Conservation (phyloP, 2,113 vertebrate genomes). For the Antigone vipio region DNA sequence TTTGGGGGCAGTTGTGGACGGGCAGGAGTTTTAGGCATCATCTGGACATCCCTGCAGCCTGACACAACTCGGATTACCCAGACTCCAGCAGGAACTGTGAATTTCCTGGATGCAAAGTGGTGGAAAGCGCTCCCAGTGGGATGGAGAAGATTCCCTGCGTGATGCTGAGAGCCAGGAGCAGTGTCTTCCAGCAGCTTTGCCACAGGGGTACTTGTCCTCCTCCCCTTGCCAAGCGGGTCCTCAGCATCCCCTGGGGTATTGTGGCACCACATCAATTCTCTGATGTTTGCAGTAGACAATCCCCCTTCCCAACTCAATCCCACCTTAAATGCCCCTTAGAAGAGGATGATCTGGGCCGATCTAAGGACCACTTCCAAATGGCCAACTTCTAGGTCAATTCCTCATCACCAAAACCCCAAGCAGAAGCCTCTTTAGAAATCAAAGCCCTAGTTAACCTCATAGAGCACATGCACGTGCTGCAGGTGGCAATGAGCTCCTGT, state of each 20-base stretch:
- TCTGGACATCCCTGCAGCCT: neutral
- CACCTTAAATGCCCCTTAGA: neutral
- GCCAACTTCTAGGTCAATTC: neutral
- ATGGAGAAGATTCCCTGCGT: neutral
- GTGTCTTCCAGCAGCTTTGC: neutral
- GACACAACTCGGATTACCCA: neutral
- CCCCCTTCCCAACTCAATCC: neutral
- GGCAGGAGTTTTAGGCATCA: neutral
- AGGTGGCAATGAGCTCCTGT: neutral
- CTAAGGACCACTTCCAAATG: fast-evolving
- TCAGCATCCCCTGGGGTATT: too few relatives aligned
- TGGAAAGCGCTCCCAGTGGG: neutral
- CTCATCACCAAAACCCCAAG: neutral
- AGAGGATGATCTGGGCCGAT: neutral
- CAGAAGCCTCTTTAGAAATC: fast-evolving
- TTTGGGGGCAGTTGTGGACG: neutral
- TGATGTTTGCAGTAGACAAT: neutral
- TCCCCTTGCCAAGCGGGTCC: neutral
- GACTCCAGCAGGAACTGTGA: neutral
- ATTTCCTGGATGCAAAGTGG: neutral
- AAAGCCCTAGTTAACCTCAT: neutral
- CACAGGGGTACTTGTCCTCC: neutral
- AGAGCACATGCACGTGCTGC: fast-evolving
- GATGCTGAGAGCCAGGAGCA: neutral
- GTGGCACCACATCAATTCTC: neutral